Conservation (phyloP, 2,888 invertebrate species). For the Electrophaes corylata region DNA sequence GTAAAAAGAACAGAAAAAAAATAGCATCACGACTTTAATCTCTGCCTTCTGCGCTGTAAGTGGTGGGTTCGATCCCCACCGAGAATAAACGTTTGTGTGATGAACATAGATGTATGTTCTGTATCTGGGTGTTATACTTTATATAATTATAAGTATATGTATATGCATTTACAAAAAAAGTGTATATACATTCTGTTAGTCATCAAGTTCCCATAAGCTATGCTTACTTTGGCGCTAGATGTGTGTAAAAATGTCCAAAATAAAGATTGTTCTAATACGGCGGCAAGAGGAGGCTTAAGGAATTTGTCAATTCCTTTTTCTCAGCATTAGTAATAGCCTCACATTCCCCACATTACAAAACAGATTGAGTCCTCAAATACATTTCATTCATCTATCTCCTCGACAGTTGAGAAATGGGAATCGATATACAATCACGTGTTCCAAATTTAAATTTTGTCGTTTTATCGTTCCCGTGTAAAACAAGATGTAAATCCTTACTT, state of each 20-base stretch:
- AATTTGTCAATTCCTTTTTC: slow-evolving; percentile 20
- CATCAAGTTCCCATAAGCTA: no score
- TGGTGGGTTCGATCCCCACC: no score
- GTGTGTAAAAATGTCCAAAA: no score
- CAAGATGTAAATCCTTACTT: slow-evolving; percentile 45
- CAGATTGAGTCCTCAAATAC: slow-evolving; percentile 40
- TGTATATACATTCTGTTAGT: no score
- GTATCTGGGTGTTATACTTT: no score
- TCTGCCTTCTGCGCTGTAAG: no score
- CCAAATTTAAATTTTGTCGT: slow-evolving; percentile 39
- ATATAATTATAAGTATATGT: no score
- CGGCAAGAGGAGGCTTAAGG: slow-evolving; percentile 1
- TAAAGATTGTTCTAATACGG: neutral
- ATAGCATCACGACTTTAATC: no score
- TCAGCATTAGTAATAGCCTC: slow-evolving; percentile 18
- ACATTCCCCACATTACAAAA: slow-evolving; percentile 36
- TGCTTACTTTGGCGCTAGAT: no score
- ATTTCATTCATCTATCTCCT: slow-evolving; percentile 37
- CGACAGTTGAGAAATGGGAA: slow-evolving; percentile 38
- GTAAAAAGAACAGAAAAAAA: neutral
- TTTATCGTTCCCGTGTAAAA: slow-evolving; percentile 36
- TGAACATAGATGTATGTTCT: no score
- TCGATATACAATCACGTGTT: slow-evolving; percentile 43
- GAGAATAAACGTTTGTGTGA: no score
- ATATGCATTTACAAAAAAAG: no score